A percentile compares a stretch with the other conserved stretches of the same genome.
These are phyloP conservation scores for Lasioglossum malachurum DNA, from an alignment of 2,888 invertebrate genomes.

Conservation along the genomic window DNA sequence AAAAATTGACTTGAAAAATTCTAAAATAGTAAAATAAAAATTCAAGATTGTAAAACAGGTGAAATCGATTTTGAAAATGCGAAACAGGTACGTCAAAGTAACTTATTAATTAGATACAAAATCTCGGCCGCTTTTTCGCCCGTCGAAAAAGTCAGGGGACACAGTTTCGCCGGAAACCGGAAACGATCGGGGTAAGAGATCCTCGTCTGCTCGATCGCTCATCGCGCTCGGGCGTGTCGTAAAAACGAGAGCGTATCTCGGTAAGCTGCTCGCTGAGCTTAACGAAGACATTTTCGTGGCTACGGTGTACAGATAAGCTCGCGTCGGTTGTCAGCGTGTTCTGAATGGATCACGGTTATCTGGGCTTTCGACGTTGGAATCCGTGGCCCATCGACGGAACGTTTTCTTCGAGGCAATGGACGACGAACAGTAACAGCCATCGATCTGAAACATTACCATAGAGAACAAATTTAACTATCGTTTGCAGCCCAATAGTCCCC, in stretches of 20 bases:
- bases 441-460: constrained; percentile 1
- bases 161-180: constrained; percentile 11
- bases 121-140: not conserved
- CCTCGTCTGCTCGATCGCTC: constrained; percentile 20
- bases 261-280: constrained; percentile 26
- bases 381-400: constrained; percentile 9
- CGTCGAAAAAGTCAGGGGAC: not conserved
- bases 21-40: not conserved
- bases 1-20: not conserved
- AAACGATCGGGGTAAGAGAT: constrained; percentile 9
- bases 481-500: not conserved
- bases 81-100: not conserved
- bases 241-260: constrained; percentile 46
- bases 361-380: constrained; percentile 16
- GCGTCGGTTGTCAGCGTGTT: constrained; percentile 34
- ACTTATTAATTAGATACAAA: not conserved
- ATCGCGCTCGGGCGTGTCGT: constrained; percentile 16
- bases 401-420: not conserved
- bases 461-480: not conserved
- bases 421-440: not conserved
- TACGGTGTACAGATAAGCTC: constrained; percentile 49
- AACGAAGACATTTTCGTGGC: constrained; percentile 51
- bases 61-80: not conserved
- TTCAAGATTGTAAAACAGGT: not conserved
- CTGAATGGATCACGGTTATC: constrained; percentile 52